Evolutionary conservation across 2,113 vertebrate species (phyloP).

Genomic region (Varanus salvator): DNA sequence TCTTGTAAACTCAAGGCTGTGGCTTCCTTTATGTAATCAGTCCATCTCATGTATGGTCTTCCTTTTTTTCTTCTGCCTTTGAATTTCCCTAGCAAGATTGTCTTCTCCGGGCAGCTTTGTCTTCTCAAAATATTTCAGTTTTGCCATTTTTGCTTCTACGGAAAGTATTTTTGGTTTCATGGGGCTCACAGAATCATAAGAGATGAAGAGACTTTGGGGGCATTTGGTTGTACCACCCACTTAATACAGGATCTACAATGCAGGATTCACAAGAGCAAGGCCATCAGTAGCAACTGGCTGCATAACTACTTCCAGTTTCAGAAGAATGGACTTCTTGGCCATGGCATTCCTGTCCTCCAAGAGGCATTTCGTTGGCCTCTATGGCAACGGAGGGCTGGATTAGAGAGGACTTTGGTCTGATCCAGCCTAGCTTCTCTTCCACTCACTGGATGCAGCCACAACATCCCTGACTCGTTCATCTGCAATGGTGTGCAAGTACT

Average conservation of each 20-base stretch:
- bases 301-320: not conserved
- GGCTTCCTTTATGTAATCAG: no score
- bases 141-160: no score
- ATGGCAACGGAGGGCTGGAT: not conserved
- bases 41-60: no score
- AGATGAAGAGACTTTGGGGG: not conserved
- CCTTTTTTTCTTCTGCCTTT: no score
- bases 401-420: not conserved
- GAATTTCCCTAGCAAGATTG: no score
- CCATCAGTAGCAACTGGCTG: not conserved
- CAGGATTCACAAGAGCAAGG: not conserved
- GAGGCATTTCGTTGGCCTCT: not conserved
- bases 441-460: not conserved
- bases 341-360: not conserved
- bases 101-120: no score
- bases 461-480: no score
- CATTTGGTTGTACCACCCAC: not conserved
- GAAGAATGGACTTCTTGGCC: no score
- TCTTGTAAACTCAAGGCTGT: no score
- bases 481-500: not conserved
- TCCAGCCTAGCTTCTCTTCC: no score
- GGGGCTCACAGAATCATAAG: not conserved
- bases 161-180: no score
- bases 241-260: not conserved
- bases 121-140: no score